Conservation (phyloP, 2,888 invertebrate genomes). For the Watsonalla cultraria region DNA sequence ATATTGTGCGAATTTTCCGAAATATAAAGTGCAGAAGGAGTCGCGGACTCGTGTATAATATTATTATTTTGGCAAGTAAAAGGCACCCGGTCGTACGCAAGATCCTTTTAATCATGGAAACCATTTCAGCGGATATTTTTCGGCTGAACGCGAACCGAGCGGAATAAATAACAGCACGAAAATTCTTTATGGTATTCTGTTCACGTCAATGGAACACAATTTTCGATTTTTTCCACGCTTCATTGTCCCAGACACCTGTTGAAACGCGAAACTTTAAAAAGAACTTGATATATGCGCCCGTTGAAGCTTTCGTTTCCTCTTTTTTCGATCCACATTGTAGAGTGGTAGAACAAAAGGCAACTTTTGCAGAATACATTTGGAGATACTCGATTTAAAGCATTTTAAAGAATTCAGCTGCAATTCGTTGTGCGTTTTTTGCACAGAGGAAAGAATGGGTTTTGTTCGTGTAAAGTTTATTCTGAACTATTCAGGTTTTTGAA, state of each 20-base stretch:
- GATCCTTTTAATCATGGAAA: neutral
- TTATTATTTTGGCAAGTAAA: too few relatives aligned
- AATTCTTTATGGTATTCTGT: constrained; percentile 8
- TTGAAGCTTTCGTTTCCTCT: neutral
- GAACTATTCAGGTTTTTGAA: too few relatives aligned
- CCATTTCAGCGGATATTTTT: neutral
- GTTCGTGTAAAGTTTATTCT: too few relatives aligned
- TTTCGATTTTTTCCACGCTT: constrained; percentile 11
- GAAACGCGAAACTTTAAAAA: constrained; percentile 12
- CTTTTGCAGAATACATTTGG: neutral
- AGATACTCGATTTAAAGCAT: neutral
- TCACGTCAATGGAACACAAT: constrained; percentile 8
- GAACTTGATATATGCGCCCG: constrained; percentile 7
- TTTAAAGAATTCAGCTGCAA: too few relatives aligned
- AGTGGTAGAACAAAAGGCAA: neutral
- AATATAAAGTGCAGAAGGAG: too few relatives aligned
- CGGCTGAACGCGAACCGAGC: neutral
- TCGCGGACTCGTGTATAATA: too few relatives aligned
- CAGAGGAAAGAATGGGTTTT: too few relatives aligned
- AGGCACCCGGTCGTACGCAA: too few relatives aligned
- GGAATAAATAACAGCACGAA: constrained; percentile 1
- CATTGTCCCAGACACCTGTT: constrained; percentile 13
- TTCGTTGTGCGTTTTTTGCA: too few relatives aligned
- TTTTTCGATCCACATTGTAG: neutral
- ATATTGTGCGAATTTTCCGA: too few relatives aligned